Conservation (phyloP, 2,888 invertebrate species). For the Mythimna vitellina region DNA sequence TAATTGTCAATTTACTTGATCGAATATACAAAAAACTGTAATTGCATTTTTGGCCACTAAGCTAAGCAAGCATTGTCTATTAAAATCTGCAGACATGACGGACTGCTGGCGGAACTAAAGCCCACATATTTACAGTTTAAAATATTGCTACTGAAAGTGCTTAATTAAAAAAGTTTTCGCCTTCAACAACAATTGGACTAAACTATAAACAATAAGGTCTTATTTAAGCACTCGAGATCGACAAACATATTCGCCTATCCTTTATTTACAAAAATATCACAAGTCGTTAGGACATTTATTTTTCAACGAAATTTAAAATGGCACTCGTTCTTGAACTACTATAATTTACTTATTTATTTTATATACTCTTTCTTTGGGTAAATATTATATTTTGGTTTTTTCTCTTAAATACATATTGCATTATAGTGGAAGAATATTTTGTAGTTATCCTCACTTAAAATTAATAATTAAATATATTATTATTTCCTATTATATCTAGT, state of each 20-base stretch:
- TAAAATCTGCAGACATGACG: not conserved
- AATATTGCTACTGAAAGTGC: not conserved
- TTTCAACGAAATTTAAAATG: constrained; percentile 32
- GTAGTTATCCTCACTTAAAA: not conserved
- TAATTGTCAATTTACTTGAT: not conserved
- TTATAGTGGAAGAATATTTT: constrained; percentile 34
- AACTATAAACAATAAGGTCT: constrained; percentile 33
- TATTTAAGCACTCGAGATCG: constrained; percentile 49
- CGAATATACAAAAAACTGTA: constrained; percentile 14
- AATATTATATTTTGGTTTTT: constrained; percentile 26
- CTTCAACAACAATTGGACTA: constrained; percentile 24
- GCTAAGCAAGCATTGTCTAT: not conserved
- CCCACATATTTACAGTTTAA: not conserved
- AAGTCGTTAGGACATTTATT: constrained; percentile 49
- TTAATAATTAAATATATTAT: not conserved
- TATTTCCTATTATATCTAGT: not conserved
- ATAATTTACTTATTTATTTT: constrained; percentile 12
- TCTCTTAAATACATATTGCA: constrained; percentile 8
- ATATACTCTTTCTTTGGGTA: constrained; percentile 28
- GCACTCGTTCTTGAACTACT: constrained; percentile 26
- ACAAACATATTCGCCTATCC: constrained; percentile 33
- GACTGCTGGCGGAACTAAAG: not conserved
- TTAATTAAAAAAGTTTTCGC: not conserved
- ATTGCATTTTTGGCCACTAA: constrained; percentile 9
- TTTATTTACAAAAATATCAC: constrained; percentile 63